These are phyloP conservation scores for Drosophila leonis DNA, from an alignment of 2,888 invertebrate species.

Conservation along the genomic window DNA sequence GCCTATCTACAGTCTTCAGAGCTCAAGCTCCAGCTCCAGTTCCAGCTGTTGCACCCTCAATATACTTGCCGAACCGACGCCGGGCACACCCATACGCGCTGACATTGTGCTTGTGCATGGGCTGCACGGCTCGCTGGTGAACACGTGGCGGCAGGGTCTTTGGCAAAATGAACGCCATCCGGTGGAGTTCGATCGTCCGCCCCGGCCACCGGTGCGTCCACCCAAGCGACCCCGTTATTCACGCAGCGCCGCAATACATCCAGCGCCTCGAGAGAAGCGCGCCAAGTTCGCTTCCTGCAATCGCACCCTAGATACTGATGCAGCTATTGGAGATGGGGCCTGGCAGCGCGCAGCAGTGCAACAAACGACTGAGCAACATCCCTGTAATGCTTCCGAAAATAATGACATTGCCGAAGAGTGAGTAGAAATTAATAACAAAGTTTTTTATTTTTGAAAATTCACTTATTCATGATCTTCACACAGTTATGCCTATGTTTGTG, in stretches of 20 bases:
- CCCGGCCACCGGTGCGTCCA: slow-evolving; percentile 83
- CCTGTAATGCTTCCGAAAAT: slow-evolving; percentile 46
- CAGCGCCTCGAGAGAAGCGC: slow-evolving; percentile 82
- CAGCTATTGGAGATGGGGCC: slow-evolving; percentile 24
- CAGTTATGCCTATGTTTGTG: slow-evolving; percentile 80
- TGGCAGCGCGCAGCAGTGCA: slow-evolving; percentile 44
- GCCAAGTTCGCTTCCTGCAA: slow-evolving; percentile 68
- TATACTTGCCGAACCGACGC: slow-evolving; percentile 83
- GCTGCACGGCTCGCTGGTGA: slow-evolving; percentile 89
- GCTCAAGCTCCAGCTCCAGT: slow-evolving; percentile 73
- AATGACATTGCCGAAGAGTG: slow-evolving; percentile 58
- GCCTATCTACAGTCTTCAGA: slow-evolving; percentile 41
- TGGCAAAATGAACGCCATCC: slow-evolving; percentile 86
- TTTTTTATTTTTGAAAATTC: accelerated
- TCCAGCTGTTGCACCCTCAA: slow-evolving; percentile 83
- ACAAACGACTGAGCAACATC: slow-evolving; percentile 21
- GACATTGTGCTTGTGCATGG: slow-evolving; percentile 94
- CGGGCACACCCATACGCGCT: slow-evolving; percentile 84
- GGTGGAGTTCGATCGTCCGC: slow-evolving; percentile 84
- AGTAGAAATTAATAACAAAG: neutral
- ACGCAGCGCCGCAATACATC: slow-evolving; percentile 75
- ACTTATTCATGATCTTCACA: neutral
- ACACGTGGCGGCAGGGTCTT: slow-evolving; percentile 93
- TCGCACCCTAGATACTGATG: slow-evolving; percentile 33
- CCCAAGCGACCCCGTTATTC: slow-evolving; percentile 84